Percentiles rank a stretch among this genome's conserved stretches.
These are phyloP conservation scores for Patella pellucida DNA, from an alignment of 2,888 invertebrate species.

Conservation along the genomic window DNA sequence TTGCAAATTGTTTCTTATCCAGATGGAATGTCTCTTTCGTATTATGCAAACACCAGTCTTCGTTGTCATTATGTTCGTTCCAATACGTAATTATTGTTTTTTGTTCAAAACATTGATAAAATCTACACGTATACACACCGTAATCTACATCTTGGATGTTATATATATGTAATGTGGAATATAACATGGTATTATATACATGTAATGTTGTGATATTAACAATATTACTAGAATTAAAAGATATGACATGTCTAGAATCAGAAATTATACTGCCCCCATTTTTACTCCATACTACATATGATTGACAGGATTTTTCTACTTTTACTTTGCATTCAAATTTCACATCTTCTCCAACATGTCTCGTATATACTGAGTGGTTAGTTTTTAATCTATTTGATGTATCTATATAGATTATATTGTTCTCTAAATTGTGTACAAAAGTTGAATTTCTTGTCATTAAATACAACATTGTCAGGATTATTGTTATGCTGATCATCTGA, in stretches of 20 bases:
- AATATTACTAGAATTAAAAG: background rate
- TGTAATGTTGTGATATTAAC: conserved; percentile 4
- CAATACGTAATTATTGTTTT: background rate
- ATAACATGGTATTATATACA: background rate
- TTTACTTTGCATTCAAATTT: background rate
- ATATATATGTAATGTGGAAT: background rate
- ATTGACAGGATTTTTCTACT: background rate
- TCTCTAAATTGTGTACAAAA: too few species aligned
- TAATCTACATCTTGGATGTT: background rate
- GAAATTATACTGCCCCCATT: background rate
- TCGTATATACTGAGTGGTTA: too few species aligned
- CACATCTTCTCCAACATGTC: background rate
- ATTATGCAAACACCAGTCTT: background rate
- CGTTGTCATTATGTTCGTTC: background rate
- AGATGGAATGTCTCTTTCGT: background rate
- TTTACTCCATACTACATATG: background rate
- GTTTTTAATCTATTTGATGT: too few species aligned
- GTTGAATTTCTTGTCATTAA: too few species aligned
- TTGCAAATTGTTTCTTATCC: background rate
- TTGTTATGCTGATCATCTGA: too few species aligned
- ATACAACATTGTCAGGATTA: too few species aligned
- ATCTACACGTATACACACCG: background rate
- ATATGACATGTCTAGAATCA: background rate
- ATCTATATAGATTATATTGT: too few species aligned
- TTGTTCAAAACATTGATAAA: background rate